A percentile compares a stretch with the other conserved stretches of the same genome.
Conservation (phyloP, 2,113 vertebrate genomes). For the Sander vitreus region DNA sequence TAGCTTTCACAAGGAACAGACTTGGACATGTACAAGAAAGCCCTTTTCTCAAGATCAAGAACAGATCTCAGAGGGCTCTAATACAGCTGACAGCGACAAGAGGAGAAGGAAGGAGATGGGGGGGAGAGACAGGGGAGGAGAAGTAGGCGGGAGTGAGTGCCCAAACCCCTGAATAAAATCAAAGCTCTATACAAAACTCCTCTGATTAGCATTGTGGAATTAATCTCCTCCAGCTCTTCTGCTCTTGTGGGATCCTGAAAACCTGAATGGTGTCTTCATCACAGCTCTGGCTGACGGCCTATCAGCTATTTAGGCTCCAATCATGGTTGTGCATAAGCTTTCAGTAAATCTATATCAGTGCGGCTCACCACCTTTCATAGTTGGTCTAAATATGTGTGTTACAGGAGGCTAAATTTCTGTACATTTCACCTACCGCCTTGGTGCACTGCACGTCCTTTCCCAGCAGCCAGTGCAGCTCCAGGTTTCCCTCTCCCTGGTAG, state of each 20-base stretch:
- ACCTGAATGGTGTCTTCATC: conserved; percentile 61
- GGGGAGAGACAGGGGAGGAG: conserved; percentile 48
- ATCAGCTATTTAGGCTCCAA: conserved; percentile 49
- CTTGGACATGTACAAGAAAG: conserved; percentile 72
- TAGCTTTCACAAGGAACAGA: conserved; percentile 61
- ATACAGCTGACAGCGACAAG: conserved; percentile 66
- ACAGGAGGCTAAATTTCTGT: background rate
- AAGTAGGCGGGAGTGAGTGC: conserved; percentile 54
- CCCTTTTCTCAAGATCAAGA: conserved; percentile 71
- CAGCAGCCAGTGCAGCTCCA: conserved; percentile 98
- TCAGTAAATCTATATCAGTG: conserved; percentile 5
- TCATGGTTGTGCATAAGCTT: conserved; percentile 24
- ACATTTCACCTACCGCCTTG: conserved; percentile 88
- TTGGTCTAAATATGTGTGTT: background rate
- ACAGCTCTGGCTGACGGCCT: conserved; percentile 32
- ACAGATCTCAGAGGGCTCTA: conserved; percentile 69
- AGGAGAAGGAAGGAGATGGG: conserved; percentile 32
- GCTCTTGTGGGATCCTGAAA: conserved; percentile 55
- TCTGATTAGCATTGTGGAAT: conserved; percentile 76
- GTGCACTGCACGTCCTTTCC: conserved; percentile 97
- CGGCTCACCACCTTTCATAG: conserved; percentile 1
- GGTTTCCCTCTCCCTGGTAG: conserved; percentile 96
- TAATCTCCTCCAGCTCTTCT: conserved; percentile 68
- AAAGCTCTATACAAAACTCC: conserved; percentile 74
- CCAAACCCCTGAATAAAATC: conserved; percentile 74